A percentile compares a stretch with the other conserved stretches of the same genome.
phyloP scores from a whole-genome alignment of 2,888 invertebrate species.

The Formica aserva region DNA sequence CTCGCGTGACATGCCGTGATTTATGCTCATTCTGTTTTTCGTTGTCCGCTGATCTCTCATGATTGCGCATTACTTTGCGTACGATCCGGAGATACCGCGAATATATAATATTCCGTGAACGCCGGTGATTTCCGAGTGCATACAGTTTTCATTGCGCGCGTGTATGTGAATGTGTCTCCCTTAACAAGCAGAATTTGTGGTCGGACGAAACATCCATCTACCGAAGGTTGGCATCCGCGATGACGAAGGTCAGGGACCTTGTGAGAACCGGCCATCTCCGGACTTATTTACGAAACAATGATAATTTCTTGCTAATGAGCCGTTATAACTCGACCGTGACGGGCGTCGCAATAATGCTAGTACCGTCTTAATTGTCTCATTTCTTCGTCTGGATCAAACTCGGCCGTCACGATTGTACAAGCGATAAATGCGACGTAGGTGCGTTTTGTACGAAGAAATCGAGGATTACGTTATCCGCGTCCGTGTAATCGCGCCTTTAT shows the following conservation, averaged over 20 bases:
- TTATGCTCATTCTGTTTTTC: constrained; percentile 56
- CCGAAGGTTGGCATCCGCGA: constrained; percentile 19
- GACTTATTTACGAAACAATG: constrained; percentile 37
- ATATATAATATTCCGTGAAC: constrained; percentile 31
- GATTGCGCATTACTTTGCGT: constrained; percentile 35
- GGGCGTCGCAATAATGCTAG: constrained; percentile 4
- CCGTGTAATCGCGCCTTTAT: constrained; percentile 27
- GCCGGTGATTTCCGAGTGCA: constrained; percentile 48
- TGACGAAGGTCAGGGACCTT: constrained; percentile 57
- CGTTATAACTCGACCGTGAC: constrained; percentile 17
- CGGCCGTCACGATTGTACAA: not conserved
- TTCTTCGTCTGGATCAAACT: constrained; percentile 30
- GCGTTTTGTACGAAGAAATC: not conserved
- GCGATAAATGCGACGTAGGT: not conserved
- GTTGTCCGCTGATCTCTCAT: constrained; percentile 56
- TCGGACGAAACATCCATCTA: not conserved
- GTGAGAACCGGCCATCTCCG: constrained; percentile 54
- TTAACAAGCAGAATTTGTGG: constrained; percentile 45
- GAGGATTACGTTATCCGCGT: not conserved
- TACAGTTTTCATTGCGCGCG: constrained; percentile 51
- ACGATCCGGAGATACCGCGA: not conserved
- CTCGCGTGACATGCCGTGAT: constrained; percentile 39
- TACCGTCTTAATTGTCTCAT: constrained; percentile 44
- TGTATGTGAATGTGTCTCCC: constrained; percentile 5
- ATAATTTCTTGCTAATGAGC: constrained; percentile 38